phyloP scores from a whole-genome alignment of 2,113 vertebrate genomes.

The Chaetorhynchus papuensis region DNA sequence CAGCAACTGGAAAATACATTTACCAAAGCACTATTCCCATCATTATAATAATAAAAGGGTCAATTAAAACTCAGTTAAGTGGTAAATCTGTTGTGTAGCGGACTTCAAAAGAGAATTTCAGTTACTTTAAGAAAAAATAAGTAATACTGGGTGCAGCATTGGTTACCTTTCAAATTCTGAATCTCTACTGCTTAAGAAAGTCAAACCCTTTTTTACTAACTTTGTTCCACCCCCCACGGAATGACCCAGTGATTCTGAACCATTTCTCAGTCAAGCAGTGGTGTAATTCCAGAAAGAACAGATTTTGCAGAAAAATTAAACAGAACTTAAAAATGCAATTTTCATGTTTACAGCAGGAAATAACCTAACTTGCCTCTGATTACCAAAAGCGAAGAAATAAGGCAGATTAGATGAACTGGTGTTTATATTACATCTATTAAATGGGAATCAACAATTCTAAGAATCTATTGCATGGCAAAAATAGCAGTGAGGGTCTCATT shows the following conservation, averaged over 20 bases:
- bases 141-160: not conserved
- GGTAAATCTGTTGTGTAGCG: constrained; percentile 3
- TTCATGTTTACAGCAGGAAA: not conserved
- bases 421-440: not conserved
- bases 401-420: not conserved
- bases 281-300: not conserved
- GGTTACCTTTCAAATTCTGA: not conserved
- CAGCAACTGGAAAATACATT: constrained; percentile 39
- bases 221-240: not conserved
- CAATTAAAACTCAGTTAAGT: constrained; percentile 43
- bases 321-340: not conserved
- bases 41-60: constrained; percentile 29
- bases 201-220: not conserved
- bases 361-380: not conserved
- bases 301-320: not conserved
- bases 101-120: not conserved
- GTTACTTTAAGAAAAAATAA: not conserved
- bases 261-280: not conserved
- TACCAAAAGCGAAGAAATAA: not conserved
- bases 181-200: not conserved
- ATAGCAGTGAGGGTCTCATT: not conserved
- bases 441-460: not conserved
- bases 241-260: not conserved
- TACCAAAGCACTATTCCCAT: constrained; percentile 21
- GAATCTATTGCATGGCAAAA: not conserved